Conservation (phyloP, 2,888 invertebrate genomes). For the Synanthedon formicaeformis region DNA sequence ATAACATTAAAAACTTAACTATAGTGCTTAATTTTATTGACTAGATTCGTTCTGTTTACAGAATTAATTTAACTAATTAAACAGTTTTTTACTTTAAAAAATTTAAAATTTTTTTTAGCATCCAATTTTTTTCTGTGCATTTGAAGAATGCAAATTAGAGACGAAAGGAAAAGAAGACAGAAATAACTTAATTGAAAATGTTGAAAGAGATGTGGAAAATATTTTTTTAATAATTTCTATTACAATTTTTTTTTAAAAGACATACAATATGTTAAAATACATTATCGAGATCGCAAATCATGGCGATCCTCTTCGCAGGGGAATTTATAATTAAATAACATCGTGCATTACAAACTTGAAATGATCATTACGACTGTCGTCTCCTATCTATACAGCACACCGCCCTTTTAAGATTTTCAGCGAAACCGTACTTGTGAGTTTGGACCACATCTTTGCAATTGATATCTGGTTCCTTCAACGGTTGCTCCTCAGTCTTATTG, state of each 20-base stretch:
- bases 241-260: background rate
- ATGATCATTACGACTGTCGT: conserved; percentile 38
- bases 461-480: conserved; percentile 23
- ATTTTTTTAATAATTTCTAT: too few relatives aligned
- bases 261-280: too few relatives aligned
- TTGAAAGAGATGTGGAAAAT: background rate
- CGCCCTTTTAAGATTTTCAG: conserved; percentile 55
- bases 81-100: too few relatives aligned
- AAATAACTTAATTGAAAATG: background rate
- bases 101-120: background rate
- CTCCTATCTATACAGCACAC: conserved; percentile 62
- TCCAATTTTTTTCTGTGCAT: background rate
- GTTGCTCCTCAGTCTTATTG: conserved; percentile 49
- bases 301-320: too few relatives aligned
- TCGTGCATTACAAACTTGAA: background rate
- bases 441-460: conserved; percentile 41
- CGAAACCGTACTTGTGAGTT: conserved; percentile 49
- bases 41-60: conserved; percentile 21
- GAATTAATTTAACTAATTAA: background rate
- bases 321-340: background rate
- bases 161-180: background rate
- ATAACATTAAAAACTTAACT: conserved; percentile 2
- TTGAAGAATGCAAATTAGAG: background rate
- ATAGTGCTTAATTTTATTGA: conserved; percentile 17
- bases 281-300: too few relatives aligned